Conservation (phyloP, 1,140 invertebrate genomes). For the Asobara japonica region DNA sequence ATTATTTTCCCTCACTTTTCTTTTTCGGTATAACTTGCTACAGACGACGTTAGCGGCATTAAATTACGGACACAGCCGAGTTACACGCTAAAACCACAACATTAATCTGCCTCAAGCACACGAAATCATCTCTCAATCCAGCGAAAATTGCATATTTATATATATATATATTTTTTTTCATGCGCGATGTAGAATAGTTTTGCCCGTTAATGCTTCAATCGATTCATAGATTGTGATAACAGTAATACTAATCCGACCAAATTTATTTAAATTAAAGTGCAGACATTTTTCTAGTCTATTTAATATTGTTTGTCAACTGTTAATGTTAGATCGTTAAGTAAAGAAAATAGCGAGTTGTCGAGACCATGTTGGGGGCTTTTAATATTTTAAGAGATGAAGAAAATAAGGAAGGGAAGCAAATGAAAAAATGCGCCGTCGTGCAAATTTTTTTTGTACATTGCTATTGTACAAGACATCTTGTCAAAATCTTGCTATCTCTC, state of each 20-base stretch:
- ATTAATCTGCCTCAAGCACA: slow-evolving; percentile 40
- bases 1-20: slow-evolving; percentile 41
- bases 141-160: slow-evolving; percentile 26
- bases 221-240: slow-evolving; percentile 24
- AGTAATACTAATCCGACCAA: slow-evolving; percentile 20
- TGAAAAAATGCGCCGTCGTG: no score
- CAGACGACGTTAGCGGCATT: slow-evolving; percentile 54
- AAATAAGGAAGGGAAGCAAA: no score
- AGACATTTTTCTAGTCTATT: background rate
- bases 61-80: slow-evolving; percentile 46
- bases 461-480: no score
- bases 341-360: no score
- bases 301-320: background rate
- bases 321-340: no score
- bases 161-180: background rate
- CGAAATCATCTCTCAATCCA: slow-evolving; percentile 28
- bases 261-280: background rate
- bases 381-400: no score
- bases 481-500: no score
- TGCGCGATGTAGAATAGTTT: background rate
- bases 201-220: slow-evolving; percentile 5
- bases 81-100: slow-evolving; percentile 44
- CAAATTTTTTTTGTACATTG: no score
- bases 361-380: no score
- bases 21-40: slow-evolving; percentile 38